Evolutionary conservation across 2,113 vertebrate genomes (phyloP), one percentile per base, ranked within the genome.

Genomic region (Microtus montanus): DNA sequence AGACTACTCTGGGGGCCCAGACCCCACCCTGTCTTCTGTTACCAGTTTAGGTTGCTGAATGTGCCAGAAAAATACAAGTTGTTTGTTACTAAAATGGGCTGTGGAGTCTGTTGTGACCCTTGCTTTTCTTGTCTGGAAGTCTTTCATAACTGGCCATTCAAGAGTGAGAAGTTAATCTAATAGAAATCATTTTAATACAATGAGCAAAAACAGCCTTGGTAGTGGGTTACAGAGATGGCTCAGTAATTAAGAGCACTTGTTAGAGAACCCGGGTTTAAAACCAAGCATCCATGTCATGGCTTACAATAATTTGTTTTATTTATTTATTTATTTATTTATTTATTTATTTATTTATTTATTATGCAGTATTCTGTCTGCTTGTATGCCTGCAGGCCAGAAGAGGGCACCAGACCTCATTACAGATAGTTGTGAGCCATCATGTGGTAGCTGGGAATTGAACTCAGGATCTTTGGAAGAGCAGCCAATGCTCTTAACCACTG

Each of bases 101-200:
- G 47, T 87, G 26, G 44, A 68, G 58, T 79, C 33, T 79, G 19
- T 19, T 49, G 13, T 68, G 33, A 83, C 63, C n/a, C 22, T 77
- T 38, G 7, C 26, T 93, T 82, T 49, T 26, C 20, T 47, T 71
- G 22, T 35, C 4, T 58, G 49, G 73, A 4, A 61, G 38, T 80
- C 11, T 66, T 89, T 22, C 61, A n/a, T 74, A 33, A 74, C n/a
- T 95, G 68, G 52, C 9, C 85, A 78, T 90, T 70, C 47, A 83
- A 87, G 28, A 88, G 22, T 64, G 68, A 93, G 5, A 54, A 52
- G 61, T 86, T 14, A 15, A 78, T 82, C 52, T n/a, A 75, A 88
- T 92, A 90, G 28, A 91, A 84, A 13, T 77, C 77, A 80, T 22
- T 61, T 86, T 89, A 77, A 33, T 78, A 38, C 80, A 92, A 4